Conservation (phyloP, 2,888 invertebrate genomes). For the Rhagonycha fulva region DNA sequence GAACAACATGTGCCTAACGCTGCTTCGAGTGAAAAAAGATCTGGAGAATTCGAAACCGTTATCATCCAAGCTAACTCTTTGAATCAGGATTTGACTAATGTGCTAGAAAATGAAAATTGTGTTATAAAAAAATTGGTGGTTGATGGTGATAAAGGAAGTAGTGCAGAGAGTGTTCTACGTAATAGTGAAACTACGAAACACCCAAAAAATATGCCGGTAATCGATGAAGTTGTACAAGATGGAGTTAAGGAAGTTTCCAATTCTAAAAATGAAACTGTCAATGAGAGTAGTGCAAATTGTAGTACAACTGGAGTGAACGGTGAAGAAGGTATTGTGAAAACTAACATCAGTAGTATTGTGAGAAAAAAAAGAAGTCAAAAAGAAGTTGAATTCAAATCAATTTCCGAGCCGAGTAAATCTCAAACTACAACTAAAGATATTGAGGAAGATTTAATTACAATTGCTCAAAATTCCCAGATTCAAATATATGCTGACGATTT, state of each 20-base stretch:
- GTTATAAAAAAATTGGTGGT: background rate
- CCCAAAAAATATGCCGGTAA: conserved; percentile 19
- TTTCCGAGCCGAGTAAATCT: too few relatives aligned
- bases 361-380: background rate
- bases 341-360: background rate
- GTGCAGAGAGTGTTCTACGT: background rate
- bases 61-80: background rate
- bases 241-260: background rate
- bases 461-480: background rate
- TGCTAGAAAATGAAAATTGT: background rate
- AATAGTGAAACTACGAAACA: background rate
- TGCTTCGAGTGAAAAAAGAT: background rate
- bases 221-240: background rate
- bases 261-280: background rate
- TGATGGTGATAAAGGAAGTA: background rate
- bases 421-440: background rate
- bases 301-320: background rate
- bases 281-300: background rate
- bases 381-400: background rate
- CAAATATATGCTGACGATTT: background rate
- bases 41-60: background rate
- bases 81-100: background rate
- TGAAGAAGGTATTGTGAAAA: background rate
- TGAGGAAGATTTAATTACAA: background rate
- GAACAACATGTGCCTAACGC: background rate